These are phyloP conservation scores for Platichthys flesus DNA, from an alignment of 2,113 vertebrate species.

Conservation along the genomic window DNA sequence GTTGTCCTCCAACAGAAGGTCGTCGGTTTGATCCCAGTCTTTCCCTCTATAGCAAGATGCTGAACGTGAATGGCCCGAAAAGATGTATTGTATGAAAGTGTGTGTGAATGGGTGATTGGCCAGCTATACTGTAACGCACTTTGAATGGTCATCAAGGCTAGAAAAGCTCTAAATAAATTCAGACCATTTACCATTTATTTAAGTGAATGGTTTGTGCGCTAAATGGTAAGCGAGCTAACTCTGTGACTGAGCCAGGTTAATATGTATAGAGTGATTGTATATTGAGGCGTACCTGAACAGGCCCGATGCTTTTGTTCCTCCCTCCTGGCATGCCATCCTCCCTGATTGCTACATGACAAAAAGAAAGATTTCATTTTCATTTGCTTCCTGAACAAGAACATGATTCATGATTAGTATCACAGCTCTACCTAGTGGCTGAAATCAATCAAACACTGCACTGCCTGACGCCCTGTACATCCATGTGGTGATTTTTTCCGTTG, in stretches of 20 bases:
- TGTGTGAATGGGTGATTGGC: too few relatives aligned
- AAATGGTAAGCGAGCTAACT: slow-evolving; percentile 2
- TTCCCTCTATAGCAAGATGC: not conserved
- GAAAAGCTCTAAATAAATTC: not conserved
- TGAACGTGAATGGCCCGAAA: not conserved
- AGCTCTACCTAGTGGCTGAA: slow-evolving; percentile 66
- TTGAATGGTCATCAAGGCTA: too few relatives aligned
- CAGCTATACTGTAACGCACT: too few relatives aligned
- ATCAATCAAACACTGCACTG: not conserved
- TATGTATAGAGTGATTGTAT: not conserved
- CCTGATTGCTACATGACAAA: slow-evolving; percentile 88
- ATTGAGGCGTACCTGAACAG: slow-evolving; percentile 90
- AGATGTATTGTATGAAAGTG: too few relatives aligned
- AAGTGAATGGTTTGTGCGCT: slow-evolving; percentile 29
- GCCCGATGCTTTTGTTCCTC: slow-evolving; percentile 98
- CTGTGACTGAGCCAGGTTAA: not conserved
- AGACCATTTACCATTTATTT: slow-evolving; percentile 11
- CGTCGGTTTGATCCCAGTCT: not conserved
- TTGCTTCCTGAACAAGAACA: not conserved
- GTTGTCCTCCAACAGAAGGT: not conserved
- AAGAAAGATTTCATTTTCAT: slow-evolving; percentile 8
- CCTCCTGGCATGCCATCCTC: slow-evolving; percentile 99
- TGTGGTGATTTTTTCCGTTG: not conserved
- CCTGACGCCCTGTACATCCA: fast-evolving
- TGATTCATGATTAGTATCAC: not conserved